phyloP scores from a whole-genome alignment of 35 echinoderm and acorn worm genomes.

The Hemicentrotus pulcherrimus region DNA sequence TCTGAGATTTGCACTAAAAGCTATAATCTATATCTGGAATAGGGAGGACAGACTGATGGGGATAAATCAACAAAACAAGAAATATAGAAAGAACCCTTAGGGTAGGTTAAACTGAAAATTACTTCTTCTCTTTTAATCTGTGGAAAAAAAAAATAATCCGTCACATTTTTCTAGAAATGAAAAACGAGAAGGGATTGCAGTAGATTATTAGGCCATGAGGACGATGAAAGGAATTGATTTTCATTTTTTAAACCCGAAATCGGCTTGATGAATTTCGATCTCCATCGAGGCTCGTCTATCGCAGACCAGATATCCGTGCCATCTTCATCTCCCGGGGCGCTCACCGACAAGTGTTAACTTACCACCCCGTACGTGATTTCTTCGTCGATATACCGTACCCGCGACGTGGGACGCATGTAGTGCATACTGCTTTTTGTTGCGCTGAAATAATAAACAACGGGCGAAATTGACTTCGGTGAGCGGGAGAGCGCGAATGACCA shows the following conservation, averaged over 20 bases:
- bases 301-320: background rate
- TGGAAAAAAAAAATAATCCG: background rate
- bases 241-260: background rate
- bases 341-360: background rate
- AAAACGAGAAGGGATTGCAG: background rate
- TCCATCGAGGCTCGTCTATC: background rate
- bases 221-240: background rate
- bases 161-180: background rate
- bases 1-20: too few species aligned
- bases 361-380: background rate
- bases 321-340: background rate
- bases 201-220: background rate
- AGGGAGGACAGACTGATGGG: background rate
- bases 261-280: background rate
- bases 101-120: background rate
- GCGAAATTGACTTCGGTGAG: background rate
- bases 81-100: background rate
- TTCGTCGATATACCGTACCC: background rate
- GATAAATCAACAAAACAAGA: background rate
- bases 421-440: background rate
- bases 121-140: background rate
- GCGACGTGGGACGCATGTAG: background rate
- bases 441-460: constrained; percentile 4
- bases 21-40: too few species aligned
- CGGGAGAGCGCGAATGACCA: background rate